Conservation (phyloP, 2,888 invertebrate genomes). For the Auanema sp. region DNA sequence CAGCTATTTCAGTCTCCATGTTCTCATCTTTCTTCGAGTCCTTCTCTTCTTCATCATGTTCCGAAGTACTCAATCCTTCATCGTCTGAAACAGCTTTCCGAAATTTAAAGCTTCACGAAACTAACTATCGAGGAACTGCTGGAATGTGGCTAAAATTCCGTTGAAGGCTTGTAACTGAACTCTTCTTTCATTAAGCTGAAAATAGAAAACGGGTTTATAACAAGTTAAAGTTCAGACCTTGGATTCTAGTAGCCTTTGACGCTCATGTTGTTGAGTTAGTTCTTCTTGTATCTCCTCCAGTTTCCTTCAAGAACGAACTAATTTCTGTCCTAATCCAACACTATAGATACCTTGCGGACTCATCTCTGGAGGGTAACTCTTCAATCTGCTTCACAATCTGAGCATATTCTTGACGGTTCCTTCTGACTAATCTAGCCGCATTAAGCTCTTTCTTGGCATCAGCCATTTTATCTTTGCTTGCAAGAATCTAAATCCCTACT, state of each 20-base stretch:
- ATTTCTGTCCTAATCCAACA: conserved; percentile 1
- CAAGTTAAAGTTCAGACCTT: conserved; percentile 25
- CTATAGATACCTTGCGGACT: conserved; percentile 28
- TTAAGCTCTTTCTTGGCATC: conserved; percentile 45
- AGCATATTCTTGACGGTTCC: conserved; percentile 58
- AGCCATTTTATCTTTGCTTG: conserved; percentile 41
- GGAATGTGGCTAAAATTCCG: conserved; percentile 36
- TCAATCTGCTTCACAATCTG: conserved; percentile 47
- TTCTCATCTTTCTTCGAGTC: conserved; percentile 13
- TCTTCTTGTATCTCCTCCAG: conserved; percentile 47
- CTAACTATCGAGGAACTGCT: conserved; percentile 36
- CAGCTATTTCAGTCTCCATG: too few relatives aligned
- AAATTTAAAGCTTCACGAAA: conserved; percentile 2
- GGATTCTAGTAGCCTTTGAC: conserved; percentile 48
- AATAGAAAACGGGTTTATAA: conserved; percentile 3
- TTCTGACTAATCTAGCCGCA: conserved; percentile 37
- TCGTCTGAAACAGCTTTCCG: conserved; percentile 19
- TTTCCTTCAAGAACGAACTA: conserved; percentile 26
- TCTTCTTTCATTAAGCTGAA: conserved; percentile 35
- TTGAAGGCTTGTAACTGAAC: conserved; percentile 43
- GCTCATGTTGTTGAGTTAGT: conserved; percentile 44
- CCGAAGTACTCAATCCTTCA: conserved; percentile 17
- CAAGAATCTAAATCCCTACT: conserved; percentile 12
- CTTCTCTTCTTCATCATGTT: conserved; percentile 19
- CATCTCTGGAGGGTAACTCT: conserved; percentile 46